Evolutionary conservation across 2,888 invertebrate species (phyloP).

Genomic region (Homarus gammarus): DNA sequence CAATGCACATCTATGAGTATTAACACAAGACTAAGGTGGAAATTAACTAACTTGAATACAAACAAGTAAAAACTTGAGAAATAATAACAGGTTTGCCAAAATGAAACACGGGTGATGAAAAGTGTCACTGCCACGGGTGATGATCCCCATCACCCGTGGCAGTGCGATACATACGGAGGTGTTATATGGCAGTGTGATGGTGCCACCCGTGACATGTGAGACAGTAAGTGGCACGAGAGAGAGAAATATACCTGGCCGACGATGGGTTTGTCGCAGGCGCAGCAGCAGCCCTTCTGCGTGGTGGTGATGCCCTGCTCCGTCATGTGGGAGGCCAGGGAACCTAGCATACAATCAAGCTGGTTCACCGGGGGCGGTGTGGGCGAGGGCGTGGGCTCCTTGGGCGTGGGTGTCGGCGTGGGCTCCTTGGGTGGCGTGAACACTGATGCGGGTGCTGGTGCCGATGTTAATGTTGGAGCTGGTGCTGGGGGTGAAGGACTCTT

Average conservation of each 20-base stretch:
- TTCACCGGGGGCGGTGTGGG: constrained; percentile 81
- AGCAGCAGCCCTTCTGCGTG: constrained; percentile 99
- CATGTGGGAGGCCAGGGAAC: constrained; percentile 96
- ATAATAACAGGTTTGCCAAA: too few species aligned
- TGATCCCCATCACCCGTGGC: too few species aligned
- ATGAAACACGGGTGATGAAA: too few species aligned
- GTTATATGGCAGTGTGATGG: too few species aligned
- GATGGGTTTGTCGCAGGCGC: constrained; percentile 98
- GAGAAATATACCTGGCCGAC: constrained; percentile 89
- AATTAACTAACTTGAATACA: too few species aligned
- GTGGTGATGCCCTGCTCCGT: constrained; percentile 99
- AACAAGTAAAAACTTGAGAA: too few species aligned
- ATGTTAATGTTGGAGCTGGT: neutral
- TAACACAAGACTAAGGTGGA: too few species aligned
- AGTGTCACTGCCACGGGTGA: too few species aligned
- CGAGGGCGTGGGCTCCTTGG: constrained; percentile 71
- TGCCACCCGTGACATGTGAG: too few species aligned
- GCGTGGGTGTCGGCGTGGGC: constrained; percentile 32
- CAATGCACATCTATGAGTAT: too few species aligned
- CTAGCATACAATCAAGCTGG: constrained; percentile 91
- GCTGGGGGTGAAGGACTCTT: constrained; percentile 65
- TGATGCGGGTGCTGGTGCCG: neutral
- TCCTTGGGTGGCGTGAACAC: constrained; percentile 18
- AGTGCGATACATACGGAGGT: too few species aligned
- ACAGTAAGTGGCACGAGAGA: too few species aligned